These are phyloP conservation scores for Leptopilina boulardi DNA, from an alignment of 1,140 invertebrate genomes.

Conservation along the genomic window DNA sequence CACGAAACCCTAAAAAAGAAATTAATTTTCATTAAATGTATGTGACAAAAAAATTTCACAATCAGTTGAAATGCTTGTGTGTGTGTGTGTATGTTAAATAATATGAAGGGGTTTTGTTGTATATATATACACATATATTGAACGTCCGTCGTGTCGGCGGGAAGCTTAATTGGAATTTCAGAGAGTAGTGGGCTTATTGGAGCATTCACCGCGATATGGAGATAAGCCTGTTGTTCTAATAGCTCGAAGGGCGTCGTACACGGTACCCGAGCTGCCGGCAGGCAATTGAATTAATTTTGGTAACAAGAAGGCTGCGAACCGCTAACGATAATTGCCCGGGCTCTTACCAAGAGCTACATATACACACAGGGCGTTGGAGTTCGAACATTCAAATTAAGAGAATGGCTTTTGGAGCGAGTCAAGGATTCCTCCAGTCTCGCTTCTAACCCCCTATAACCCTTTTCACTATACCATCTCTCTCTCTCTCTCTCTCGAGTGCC, in stretches of 20 bases:
- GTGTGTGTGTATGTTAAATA: too few relatives aligned
- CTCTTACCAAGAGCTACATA: constrained; percentile 13
- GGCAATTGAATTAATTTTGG: constrained; percentile 32
- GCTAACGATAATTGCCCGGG: constrained; percentile 30
- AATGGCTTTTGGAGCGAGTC: constrained; percentile 11
- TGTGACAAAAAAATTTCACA: too few relatives aligned
- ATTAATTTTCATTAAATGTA: too few relatives aligned
- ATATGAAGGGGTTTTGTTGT: too few relatives aligned
- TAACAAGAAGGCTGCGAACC: constrained; percentile 33
- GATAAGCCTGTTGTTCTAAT: constrained; percentile 30
- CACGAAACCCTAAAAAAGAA: too few relatives aligned
- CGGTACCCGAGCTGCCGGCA: constrained; percentile 30
- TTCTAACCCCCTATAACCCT: background rate
- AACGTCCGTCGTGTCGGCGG: background rate
- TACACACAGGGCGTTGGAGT: constrained; percentile 3
- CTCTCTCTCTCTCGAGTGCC: background rate
- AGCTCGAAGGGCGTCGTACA: constrained; percentile 10
- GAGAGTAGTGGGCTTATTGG: constrained; percentile 19
- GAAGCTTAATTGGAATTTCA: constrained; percentile 28
- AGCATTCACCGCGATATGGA: constrained; percentile 22
- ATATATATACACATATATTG: too few relatives aligned
- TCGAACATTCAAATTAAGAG: constrained; percentile 32
- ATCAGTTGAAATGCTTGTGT: too few relatives aligned
- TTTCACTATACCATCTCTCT: background rate
- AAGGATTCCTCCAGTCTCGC: constrained; percentile 1